Evolutionary conservation across 2,113 vertebrate genomes (phyloP).

Genomic region (Chlamydotis undulata): DNA sequence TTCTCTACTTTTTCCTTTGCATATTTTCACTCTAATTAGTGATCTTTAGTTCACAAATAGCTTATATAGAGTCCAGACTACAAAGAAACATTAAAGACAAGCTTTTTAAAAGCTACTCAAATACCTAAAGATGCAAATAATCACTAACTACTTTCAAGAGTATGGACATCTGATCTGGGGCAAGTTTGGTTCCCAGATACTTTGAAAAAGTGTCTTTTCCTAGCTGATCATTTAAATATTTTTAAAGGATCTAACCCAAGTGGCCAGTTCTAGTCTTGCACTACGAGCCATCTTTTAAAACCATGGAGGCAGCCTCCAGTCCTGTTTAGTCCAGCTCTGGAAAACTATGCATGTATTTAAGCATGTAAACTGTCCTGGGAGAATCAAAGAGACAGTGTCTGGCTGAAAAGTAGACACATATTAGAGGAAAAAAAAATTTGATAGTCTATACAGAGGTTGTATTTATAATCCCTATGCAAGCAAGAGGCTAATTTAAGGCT

Average conservation of each 20-base stretch:
- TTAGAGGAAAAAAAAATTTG: background rate
- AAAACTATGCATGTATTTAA: background rate
- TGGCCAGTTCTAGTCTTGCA: background rate
- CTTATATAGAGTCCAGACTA: background rate
- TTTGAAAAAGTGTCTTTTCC: constrained; percentile 19
- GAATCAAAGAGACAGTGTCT: background rate
- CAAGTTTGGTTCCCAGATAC: background rate
- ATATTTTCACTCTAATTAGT: constrained; percentile 46
- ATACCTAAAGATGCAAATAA: background rate
- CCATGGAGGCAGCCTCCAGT: background rate
- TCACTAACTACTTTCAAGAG: background rate
- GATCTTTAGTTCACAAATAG: constrained; percentile 1
- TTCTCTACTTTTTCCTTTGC: background rate
- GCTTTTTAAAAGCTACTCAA: background rate
- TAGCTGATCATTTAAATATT: background rate
- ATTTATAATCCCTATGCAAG: background rate
- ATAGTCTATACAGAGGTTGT: background rate
- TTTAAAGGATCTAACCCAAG: background rate
- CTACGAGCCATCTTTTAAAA: background rate
- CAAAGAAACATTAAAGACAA: background rate
- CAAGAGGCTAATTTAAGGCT: background rate
- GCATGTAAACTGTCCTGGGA: background rate
- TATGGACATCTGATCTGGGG: background rate
- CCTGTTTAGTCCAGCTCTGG: background rate
- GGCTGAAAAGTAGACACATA: background rate